These are phyloP conservation scores for Chionomys nivalis DNA, from an alignment of 2,113 vertebrate species.

Conservation along the genomic window DNA sequence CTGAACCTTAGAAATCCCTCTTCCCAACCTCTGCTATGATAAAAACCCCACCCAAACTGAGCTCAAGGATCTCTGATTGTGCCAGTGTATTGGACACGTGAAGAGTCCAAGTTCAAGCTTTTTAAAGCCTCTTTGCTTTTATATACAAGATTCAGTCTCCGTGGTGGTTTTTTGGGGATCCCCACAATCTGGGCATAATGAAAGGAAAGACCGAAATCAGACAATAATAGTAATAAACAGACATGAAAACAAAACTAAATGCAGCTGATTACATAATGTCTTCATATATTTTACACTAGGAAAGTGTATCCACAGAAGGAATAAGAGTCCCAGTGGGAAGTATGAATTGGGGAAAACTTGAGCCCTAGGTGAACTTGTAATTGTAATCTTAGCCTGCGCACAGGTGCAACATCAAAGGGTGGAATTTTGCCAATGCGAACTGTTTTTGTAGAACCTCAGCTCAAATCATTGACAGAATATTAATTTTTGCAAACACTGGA, in stretches of 20 bases:
- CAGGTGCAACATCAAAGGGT: not conserved
- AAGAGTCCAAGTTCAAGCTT: too few relatives aligned
- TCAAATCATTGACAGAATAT: not conserved
- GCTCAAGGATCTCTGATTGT: too few relatives aligned
- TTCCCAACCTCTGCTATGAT: too few relatives aligned
- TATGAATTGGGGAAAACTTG: not conserved
- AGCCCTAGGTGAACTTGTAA: not conserved
- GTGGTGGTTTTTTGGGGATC: too few relatives aligned
- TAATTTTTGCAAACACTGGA: not conserved
- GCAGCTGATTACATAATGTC: not conserved
- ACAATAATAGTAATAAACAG: not conserved
- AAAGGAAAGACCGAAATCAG: not conserved
- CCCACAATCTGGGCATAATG: too few relatives aligned
- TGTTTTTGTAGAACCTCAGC: not conserved
- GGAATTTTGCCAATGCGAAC: not conserved
- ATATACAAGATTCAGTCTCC: too few relatives aligned
- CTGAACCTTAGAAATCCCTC: too few relatives aligned
- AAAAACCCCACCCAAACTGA: too few relatives aligned
- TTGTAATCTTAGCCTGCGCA: not conserved
- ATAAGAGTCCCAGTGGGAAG: not conserved
- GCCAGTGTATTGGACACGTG: too few relatives aligned
- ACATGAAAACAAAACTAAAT: not conserved
- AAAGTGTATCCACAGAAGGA: not conserved
- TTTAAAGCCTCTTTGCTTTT: too few relatives aligned
- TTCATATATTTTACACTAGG: not conserved